Percentiles rank a stretch among this genome's conserved stretches.
Evolutionary conservation across 2,888 invertebrate species (phyloP).

Genomic region (Rhopalosiphum nymphaeae): DNA sequence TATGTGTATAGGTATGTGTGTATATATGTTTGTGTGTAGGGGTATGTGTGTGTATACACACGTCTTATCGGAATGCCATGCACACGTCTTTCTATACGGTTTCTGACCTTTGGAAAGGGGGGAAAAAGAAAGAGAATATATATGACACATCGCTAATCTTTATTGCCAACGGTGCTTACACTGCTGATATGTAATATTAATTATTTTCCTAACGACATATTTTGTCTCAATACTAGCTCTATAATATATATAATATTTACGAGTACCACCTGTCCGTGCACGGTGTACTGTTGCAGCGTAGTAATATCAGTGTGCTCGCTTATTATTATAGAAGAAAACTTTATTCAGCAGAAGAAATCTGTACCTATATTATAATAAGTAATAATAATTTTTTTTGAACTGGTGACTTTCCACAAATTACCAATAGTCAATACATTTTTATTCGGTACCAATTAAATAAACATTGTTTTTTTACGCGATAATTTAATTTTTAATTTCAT

Average conservation of each 20-base stretch:
- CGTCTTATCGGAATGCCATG: slow-evolving; percentile 60
- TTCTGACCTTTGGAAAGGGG: slow-evolving; percentile 44
- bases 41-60: background rate
- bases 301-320: background rate
- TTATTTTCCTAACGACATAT: slow-evolving; percentile 45
- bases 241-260: background rate
- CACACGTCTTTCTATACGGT: slow-evolving; percentile 59
- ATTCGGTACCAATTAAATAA: background rate
- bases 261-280: background rate
- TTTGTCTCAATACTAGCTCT: background rate
- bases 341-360: background rate
- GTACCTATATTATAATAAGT: background rate
- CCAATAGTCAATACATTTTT: background rate
- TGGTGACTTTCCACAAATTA: background rate
- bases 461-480: background rate
- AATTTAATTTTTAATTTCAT: background rate
- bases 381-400: background rate
- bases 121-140: slow-evolving; percentile 31
- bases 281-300: background rate
- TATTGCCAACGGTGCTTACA: slow-evolving; percentile 44
- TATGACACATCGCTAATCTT: slow-evolving; percentile 56
- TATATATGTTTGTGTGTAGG: background rate
- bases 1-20: slow-evolving; percentile 12
- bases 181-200: slow-evolving; percentile 50
- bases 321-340: background rate